Base-by-base conservation (phyloP, 1,140 invertebrate genomes). In the Drosophila neocordata region DNA sequence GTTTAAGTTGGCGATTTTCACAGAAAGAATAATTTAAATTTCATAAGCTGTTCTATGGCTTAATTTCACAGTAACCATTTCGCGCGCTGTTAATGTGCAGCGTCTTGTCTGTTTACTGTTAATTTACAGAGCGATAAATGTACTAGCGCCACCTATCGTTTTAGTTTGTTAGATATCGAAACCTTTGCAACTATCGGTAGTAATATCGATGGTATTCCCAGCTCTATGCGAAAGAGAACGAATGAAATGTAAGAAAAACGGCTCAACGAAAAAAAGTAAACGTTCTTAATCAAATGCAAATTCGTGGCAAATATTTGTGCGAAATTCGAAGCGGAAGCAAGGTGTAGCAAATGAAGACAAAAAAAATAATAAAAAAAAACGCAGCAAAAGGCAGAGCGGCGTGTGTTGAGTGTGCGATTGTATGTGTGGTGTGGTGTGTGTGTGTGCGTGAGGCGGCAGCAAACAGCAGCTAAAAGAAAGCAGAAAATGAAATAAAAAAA, bases 321-420 rank as follows among this genome's bases (percentile, higher is more conserved):
- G 63, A 71, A 71, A 34, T 35, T 56, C 5, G 9, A 48, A 63
- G 65, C 82, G 78, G 78, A 87, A 87, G 82, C 82, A 87, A 85
- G 81, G 81, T 85, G 80, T 84, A 83, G 80, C 76, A 68, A 79
- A 84, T 72, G 76, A 82, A 74, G 65, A 79, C 66, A 70, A 73
- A 79, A 78, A 79, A 82, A 83, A 82, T 44, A 57, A 57, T 65
- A 84, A 63, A 79, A 76, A 77, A 70, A 85, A 78, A 73, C 65
- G 68, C 62, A 71, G 52, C 59, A 41, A 56, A 27, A 56, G 53
- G 53, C 53, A 56, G 53, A 56, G 59, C 68, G 31, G 60, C 35
- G 65, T 70, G 57, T 64, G 63, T 62, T 20, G 41, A 52, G 15
- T 57, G 34, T 63, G 24, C 24, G 24, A 24, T 1, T 24, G 38